Evolutionary conservation across 2,797 vertebrate species (phyloP).

Genomic region (Neostethus bicornis): DNA sequence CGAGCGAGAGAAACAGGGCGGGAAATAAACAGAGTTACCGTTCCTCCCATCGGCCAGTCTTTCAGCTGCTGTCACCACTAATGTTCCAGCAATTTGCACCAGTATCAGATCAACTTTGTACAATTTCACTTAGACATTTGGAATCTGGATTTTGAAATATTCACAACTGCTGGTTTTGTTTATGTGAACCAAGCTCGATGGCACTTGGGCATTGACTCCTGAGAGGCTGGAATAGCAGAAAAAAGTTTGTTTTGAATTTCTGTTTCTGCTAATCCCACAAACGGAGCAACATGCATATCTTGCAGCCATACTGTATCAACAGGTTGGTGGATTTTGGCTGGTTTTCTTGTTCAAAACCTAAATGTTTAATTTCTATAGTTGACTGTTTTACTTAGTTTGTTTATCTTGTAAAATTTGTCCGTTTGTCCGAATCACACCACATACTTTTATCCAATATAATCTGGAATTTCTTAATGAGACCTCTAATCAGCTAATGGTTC

Average conservation of each 20-base stretch:
- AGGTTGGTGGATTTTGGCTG: conserved; percentile 63
- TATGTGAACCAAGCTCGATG: conserved; percentile 8
- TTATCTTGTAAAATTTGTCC: neutral
- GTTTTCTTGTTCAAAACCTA: neutral
- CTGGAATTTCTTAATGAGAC: neutral
- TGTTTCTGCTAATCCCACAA: conserved; percentile 15
- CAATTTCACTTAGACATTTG: neutral
- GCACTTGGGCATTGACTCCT: conserved; percentile 8
- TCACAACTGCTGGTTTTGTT: neutral
- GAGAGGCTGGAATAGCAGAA: conserved; percentile 28
- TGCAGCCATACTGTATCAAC: conserved; percentile 82
- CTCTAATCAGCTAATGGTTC: conserved; percentile 1
- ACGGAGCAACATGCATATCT: conserved; percentile 76
- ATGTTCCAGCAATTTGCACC: conserved; percentile 17
- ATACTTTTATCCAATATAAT: conserved; percentile 9
- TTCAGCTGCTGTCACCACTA: conserved; percentile 24
- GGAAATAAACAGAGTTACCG: conserved; percentile 43
- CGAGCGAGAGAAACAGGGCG: conserved; percentile 32
- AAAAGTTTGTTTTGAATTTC: conserved; percentile 3
- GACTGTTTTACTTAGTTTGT: neutral
- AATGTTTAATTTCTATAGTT: neutral
- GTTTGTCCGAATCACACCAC: conserved; percentile 7
- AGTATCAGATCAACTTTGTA: conserved; percentile 7
- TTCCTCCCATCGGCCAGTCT: conserved; percentile 50
- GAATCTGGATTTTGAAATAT: conserved; percentile 10